Evolutionary conservation across 2,888 invertebrate species (phyloP).

Genomic region (Clistopyga incitator): DNA sequence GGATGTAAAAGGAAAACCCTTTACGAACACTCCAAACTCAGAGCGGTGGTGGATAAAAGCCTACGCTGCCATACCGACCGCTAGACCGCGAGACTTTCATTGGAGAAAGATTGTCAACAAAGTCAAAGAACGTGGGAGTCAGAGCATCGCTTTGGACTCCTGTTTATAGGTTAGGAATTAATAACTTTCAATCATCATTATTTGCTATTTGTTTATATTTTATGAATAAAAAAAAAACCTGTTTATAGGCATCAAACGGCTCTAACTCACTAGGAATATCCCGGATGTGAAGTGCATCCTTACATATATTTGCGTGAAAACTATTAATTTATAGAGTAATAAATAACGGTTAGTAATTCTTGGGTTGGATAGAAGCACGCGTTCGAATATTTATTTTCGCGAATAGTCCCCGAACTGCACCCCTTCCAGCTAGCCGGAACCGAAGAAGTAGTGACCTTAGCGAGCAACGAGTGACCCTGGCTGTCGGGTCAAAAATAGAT

Average conservation of each 20-base stretch:
- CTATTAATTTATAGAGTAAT: no score
- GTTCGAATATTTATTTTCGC: no score
- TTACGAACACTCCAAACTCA: no score
- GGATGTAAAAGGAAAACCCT: conserved; percentile 57
- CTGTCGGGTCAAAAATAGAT: no score
- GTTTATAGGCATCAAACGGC: conserved; percentile 24
- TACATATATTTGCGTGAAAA: no score
- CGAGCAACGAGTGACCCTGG: no score
- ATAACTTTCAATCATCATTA: neutral
- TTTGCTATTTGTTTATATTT: neutral
- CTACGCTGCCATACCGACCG: conserved; percentile 6
- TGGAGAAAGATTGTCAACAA: neutral
- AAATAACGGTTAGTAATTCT: no score
- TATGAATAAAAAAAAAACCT: conserved; percentile 12
- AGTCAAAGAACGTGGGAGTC: conserved; percentile 23
- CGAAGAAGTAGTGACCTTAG: no score
- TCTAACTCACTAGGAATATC: neutral
- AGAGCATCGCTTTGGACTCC: conserved; percentile 22
- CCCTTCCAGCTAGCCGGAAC: no score
- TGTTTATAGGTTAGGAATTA: conserved; percentile 26
- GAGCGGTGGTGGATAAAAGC: neutral
- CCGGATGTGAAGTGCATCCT: conserved; percentile 37
- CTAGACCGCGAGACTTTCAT: neutral
- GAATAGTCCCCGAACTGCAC: no score
- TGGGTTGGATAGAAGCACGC: no score